A percentile compares a stretch with the other conserved stretches of the same genome.
Conservation (phyloP, 2,113 vertebrate species). For the Mirza zaza region DNA sequence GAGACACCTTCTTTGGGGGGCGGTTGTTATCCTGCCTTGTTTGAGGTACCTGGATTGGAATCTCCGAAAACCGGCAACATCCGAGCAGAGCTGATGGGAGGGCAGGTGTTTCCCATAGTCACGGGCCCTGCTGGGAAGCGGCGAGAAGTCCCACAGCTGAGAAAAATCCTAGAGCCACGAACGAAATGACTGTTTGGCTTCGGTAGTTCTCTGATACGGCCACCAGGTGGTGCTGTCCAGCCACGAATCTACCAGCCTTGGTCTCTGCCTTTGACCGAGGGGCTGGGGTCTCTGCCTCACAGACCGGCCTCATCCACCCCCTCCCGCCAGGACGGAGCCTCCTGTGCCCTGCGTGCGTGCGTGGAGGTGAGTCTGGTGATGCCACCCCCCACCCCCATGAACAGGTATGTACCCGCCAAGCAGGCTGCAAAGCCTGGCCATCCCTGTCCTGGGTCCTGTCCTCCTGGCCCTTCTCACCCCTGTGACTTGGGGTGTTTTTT, state of each 20-base stretch:
- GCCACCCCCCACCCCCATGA: not conserved
- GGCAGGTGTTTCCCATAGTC: not conserved
- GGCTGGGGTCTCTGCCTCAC: not conserved
- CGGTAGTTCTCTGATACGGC: accelerated
- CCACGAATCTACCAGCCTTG: not conserved
- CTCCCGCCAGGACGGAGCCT: not conserved
- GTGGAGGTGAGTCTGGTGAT: not conserved
- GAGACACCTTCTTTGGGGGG: not conserved
- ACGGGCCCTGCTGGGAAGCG: not conserved
- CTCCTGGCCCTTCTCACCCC: not conserved
- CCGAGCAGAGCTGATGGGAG: not conserved
- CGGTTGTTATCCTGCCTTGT: not conserved
- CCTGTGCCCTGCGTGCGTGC: not conserved
- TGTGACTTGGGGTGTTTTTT: not conserved
- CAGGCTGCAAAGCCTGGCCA: not conserved
- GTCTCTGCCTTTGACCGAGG: accelerated
- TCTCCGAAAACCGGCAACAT: not conserved
- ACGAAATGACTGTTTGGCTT: not conserved
- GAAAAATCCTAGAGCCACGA: not conserved
- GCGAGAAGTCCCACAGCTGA: not conserved
- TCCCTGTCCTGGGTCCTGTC: not conserved
- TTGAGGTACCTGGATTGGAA: not conserved
- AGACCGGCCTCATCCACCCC: accelerated
- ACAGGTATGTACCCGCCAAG: too few species aligned
- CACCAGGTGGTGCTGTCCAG: conserved; percentile 65